Base-by-base conservation (phyloP, 2,113 vertebrate genomes). In the Chionomys nivalis region DNA sequence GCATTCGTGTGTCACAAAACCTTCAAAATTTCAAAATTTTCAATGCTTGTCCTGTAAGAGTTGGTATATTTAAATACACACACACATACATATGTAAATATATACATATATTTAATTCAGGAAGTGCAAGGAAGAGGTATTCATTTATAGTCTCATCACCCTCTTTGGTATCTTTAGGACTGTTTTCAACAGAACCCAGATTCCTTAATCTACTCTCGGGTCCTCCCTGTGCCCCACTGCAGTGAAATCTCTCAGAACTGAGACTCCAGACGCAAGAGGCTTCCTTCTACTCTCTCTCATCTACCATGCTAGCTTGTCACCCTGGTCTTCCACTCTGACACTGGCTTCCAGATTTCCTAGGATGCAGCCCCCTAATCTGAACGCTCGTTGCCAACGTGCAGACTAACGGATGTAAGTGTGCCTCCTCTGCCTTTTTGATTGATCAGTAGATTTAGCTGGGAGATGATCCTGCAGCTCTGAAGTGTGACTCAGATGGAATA, bases 321-420 rank as follows among this genome's bases (percentile, higher is more conserved):
- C 23, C 65, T 81, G 1, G 36, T 81, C 36, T 26, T 92, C 28
- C 42, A 39, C 85, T 92, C 44, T 23, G 81, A 63, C 16, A 6
- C 28, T 87, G 61, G 77, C n/a, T 73, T 89, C 16, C 55, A 93
- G 68, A 89, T 90, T 87, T 82, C 44, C 47, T 83, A 78, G 28
- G 75, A 75, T 49, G 65, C 1, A 44, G 68, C 21, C 47, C 55
- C n/a, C n/a, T 90, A 83, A 89, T 85, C n/a, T 52, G 91, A 19
- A 11, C 28, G 52, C 1, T 63, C 44, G 42, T 70, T 95, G 87
- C n/a, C 89, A 94, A 7, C 1, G 12, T 70, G 33, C 31, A 76
- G 75, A 92, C 70, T 70, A 93, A 83, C 36, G 5, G 5, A 61
- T 55, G 13, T 7, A 78, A 65, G 63, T 39, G 17, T 61, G 11